Base-by-base conservation (phyloP, 2,888 invertebrate genomes). In the Archips crataeganus region DNA sequence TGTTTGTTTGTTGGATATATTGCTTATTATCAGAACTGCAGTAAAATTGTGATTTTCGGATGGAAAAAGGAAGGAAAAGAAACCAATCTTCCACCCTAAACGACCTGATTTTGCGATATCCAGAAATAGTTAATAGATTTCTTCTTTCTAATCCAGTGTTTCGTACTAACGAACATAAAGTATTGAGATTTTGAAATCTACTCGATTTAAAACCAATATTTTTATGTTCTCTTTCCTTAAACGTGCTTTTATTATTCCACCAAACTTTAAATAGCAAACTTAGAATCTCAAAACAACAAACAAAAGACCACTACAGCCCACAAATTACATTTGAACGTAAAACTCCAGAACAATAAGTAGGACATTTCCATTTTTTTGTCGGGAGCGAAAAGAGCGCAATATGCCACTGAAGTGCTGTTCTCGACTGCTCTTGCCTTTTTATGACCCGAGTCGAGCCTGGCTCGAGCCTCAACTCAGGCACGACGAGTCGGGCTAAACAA, bases 401-500 rank as follows among this genome's bases (percentile, higher is more conserved):
- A 89, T 89, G 81, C 79, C 79, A 15, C 81, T 77, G 71, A 78
- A 89, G 89, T 78, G 84, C 82, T 76, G 75, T 72, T 75, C 86
- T 86, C 79, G 79, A 81, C 79, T 63, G 80, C 84, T 78, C 87
- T 84, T 78, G 74, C 82, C 86, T 87, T 88, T 88, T 87, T 86
- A 87, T 83, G 65, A 81, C 82, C 75, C 77, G 70, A 74, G 78
- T 82, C 79, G 78, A 84, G 78, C 79, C 71, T 75, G 63, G 11
- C 74, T 79, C 77, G 76, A 77, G 78, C 67, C 67, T 42, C 74
- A 76, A 78, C 80, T 78, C 76, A 75, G 69, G 75, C 73, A 67
- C 70, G 82, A 82, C 82, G 83, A 80, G 83, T 85, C 82, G 70
- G 64, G 75, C 90, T 89, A 89, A 89, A 86, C 89, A 88, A 89